Evolutionary conservation across 2,888 invertebrate genomes (phyloP).

Genomic region (Dorcus parallelipipedus): DNA sequence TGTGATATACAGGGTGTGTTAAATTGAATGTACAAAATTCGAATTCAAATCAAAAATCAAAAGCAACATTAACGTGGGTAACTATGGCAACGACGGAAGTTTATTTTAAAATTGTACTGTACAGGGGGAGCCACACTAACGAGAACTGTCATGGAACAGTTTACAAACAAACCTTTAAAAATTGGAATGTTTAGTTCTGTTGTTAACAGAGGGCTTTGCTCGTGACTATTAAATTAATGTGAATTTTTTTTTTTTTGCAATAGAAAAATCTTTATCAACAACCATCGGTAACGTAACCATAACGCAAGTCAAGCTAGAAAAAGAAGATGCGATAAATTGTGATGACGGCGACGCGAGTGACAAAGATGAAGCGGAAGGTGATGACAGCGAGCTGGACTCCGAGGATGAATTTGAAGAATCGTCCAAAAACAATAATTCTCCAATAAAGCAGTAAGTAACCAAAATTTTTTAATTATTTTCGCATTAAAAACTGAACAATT

Average conservation of each 20-base stretch:
- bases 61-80: too few species aligned
- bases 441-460: slow-evolving; percentile 62
- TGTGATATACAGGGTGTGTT: too few species aligned
- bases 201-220: too few species aligned
- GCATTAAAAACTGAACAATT: background rate
- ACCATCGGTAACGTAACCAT: slow-evolving; percentile 62
- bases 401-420: slow-evolving; percentile 51
- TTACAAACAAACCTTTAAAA: too few species aligned
- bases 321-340: slow-evolving; percentile 58
- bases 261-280: background rate
- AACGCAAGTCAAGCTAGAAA: slow-evolving; percentile 52
- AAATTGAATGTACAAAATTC: too few species aligned
- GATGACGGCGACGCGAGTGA: slow-evolving; percentile 69
- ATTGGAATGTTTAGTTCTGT: too few species aligned
- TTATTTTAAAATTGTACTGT: too few species aligned
- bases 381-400: slow-evolving; percentile 66
- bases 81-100: too few species aligned
- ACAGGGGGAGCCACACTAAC: too few species aligned
- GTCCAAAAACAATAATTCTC: slow-evolving; percentile 46
- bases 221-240: too few species aligned
- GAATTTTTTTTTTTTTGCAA: background rate
- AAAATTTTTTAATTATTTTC: background rate
- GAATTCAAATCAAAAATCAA: too few species aligned
- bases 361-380: slow-evolving; percentile 67
- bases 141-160: too few species aligned